A percentile compares a stretch with the other conserved stretches of the same genome.
These are phyloP conservation scores for Microctonus aethiopoides DNA, from an alignment of 2,888 invertebrate genomes.

Conservation along the genomic window DNA sequence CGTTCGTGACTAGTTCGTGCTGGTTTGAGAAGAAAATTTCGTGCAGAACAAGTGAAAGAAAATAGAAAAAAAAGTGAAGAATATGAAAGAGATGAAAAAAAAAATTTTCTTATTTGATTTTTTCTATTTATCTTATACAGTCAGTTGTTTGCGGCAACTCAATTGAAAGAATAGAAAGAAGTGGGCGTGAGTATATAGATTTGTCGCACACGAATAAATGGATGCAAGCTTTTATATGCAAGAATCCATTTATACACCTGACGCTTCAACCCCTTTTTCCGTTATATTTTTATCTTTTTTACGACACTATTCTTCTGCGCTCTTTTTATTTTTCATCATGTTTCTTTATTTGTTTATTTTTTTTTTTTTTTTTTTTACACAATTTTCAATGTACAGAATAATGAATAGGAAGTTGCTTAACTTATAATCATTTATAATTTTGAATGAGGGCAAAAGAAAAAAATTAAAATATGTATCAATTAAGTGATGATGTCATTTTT, in stretches of 20 bases:
- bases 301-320: neutral
- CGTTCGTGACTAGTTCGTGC: conserved; percentile 37
- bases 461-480: too few relatives aligned
- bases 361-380: neutral
- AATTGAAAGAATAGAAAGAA: conserved; percentile 34
- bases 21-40: neutral
- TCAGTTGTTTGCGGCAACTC: conserved; percentile 47
- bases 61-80: neutral
- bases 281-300: neutral
- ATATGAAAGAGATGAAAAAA: neutral
- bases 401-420: too few relatives aligned
- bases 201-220: conserved; percentile 39
- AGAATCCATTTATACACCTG: neutral
- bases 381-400: too few relatives aligned
- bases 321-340: neutral
- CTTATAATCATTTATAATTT: too few relatives aligned
- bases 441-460: too few relatives aligned
- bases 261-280: conserved; percentile 16
- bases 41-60: neutral
- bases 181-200: conserved; percentile 32
- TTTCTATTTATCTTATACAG: conserved; percentile 3
- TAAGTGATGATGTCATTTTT: too few relatives aligned
- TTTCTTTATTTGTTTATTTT: neutral
- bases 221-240: conserved; percentile 48
- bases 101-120: conserved; percentile 24